Evolutionary conservation across 2,888 invertebrate species (phyloP).

Genomic region (Acrobasis suavella): DNA sequence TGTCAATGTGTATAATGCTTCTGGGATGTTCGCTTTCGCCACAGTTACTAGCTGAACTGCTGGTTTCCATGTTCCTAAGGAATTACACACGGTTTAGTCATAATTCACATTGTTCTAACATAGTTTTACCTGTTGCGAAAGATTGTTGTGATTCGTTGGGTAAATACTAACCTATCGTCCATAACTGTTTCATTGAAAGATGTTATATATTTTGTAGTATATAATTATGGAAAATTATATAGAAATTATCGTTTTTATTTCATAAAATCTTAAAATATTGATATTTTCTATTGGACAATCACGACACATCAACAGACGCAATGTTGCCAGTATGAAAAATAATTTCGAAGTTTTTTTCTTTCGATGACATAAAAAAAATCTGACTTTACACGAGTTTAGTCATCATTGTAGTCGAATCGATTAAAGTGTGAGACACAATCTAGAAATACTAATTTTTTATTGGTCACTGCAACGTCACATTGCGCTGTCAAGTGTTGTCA

Average conservation of each 20-base stretch:
- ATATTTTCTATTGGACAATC: conserved; percentile 75
- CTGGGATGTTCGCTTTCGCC: conserved; percentile 81
- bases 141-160: conserved; percentile 45
- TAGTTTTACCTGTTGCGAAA: conserved; percentile 72
- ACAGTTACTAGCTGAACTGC: conserved; percentile 67
- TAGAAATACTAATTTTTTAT: background rate
- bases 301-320: conserved; percentile 79
- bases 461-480: background rate
- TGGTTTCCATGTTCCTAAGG: conserved; percentile 76
- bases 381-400: background rate
- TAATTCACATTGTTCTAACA: conserved; percentile 69
- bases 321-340: conserved; percentile 58
- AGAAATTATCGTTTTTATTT: conserved; percentile 68
- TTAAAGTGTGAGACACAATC: background rate
- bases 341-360: conserved; percentile 17
- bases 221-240: conserved; percentile 56
- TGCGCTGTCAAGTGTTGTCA: background rate
- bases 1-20: conserved; percentile 90
- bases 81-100: conserved; percentile 59
- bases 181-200: conserved; percentile 64
- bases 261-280: conserved; percentile 76
- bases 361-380: background rate
- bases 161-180: conserved; percentile 70
- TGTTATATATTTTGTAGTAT: conserved; percentile 56
- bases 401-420: background rate